Conservation (phyloP, 2,888 invertebrate species). For the Pyrgus malvae region DNA sequence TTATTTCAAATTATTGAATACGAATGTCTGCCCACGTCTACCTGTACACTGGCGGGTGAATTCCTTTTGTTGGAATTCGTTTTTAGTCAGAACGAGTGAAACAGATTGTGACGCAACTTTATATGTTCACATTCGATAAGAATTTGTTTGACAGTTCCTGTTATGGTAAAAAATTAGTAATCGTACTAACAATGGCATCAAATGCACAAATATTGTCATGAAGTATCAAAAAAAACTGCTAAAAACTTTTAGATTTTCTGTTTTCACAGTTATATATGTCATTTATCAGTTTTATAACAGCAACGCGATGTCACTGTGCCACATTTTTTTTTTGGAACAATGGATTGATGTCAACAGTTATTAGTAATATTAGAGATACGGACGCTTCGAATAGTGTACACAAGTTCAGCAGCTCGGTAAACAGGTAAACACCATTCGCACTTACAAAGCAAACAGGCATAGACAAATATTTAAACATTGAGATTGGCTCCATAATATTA, state of each 20-base stretch:
- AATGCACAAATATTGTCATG: not conserved
- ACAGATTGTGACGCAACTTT: constrained; percentile 55
- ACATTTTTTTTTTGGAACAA: constrained; percentile 38
- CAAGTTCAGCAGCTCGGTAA: constrained; percentile 73
- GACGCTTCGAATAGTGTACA: constrained; percentile 56
- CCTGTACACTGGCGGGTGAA: constrained; percentile 45
- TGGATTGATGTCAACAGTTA: constrained; percentile 67
- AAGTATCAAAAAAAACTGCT: no score
- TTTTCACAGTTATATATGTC: no score
- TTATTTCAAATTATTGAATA: constrained; percentile 80
- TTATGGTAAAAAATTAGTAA: constrained; percentile 26
- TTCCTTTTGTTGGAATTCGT: constrained; percentile 63
- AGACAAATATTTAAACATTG: constrained; percentile 74
- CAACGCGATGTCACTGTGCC: no score
- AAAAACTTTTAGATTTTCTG: no score
- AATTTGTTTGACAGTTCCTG: constrained; percentile 26
- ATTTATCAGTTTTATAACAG: no score
- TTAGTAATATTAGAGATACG: constrained; percentile 64
- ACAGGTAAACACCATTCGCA: constrained; percentile 80
- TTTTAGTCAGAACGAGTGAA: constrained; percentile 59
- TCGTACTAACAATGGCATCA: not conserved
- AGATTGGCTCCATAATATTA: constrained; percentile 64
- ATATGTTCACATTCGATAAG: constrained; percentile 38
- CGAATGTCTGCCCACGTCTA: constrained; percentile 77
- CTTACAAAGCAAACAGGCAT: constrained; percentile 78